These are phyloP conservation scores for Stenopsyche tienmushanensis DNA, from an alignment of 1,140 invertebrate species.

Conservation along the genomic window DNA sequence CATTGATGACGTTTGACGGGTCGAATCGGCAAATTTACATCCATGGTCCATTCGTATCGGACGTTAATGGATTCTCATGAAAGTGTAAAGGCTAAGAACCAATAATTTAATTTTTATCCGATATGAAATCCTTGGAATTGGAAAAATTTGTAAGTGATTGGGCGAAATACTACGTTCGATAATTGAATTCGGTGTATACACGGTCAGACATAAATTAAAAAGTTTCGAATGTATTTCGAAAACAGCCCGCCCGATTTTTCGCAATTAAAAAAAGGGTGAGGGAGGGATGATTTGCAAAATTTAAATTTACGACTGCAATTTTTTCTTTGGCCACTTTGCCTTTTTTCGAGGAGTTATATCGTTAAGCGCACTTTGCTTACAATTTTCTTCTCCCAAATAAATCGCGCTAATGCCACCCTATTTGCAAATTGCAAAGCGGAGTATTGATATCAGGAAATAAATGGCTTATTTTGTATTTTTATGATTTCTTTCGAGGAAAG, in stretches of 20 bases:
- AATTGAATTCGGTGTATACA: no score
- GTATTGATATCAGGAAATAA: slow-evolving; percentile 39
- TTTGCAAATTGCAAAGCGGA: slow-evolving; percentile 39
- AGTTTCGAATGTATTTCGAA: not conserved
- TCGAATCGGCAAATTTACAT: no score
- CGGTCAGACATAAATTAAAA: not conserved
- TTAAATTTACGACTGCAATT: not conserved
- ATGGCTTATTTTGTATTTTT: slow-evolving; percentile 41
- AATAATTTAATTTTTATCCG: not conserved
- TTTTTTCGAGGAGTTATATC: no score
- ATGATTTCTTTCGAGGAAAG: slow-evolving; percentile 26
- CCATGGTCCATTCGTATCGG: no score
- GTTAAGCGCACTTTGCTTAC: not conserved
- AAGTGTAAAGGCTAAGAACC: no score
- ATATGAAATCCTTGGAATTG: not conserved
- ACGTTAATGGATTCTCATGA: no score
- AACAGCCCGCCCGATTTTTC: not conserved
- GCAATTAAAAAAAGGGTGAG: not conserved
- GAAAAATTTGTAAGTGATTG: no score
- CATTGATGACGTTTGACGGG: no score
- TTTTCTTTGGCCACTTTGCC: not conserved
- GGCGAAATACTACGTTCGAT: no score
- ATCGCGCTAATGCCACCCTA: slow-evolving; percentile 36
- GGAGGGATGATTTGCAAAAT: not conserved
- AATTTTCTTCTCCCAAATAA: slow-evolving; percentile 13